phyloP scores from a whole-genome alignment of 2,113 vertebrate genomes.

The Eidolon helvum region DNA sequence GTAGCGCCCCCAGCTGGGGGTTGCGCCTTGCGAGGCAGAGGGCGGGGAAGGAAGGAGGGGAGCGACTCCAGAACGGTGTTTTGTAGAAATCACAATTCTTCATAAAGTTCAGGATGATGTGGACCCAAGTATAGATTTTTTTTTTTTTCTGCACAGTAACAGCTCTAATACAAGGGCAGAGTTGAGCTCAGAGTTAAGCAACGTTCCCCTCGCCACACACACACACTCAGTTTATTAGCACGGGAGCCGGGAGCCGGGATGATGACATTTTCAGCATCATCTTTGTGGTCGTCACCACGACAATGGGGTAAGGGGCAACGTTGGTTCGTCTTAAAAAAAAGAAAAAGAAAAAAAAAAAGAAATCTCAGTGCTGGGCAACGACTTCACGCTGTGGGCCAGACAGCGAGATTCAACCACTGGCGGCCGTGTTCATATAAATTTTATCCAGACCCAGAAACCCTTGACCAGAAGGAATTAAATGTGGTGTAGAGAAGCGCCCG shows the following conservation, averaged over 20 bases:
- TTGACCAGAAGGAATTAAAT: neutral
- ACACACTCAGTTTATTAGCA: neutral
- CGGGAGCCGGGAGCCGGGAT: neutral
- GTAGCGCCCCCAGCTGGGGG: slow-evolving; percentile 39
- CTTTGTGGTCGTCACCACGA: neutral
- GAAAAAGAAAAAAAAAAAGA: neutral
- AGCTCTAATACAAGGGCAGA: neutral
- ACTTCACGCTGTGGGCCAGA: neutral
- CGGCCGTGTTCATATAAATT: rapidly evolving
- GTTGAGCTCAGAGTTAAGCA: neutral
- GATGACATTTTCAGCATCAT: neutral
- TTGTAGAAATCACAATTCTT: neutral
- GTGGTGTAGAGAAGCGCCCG: neutral
- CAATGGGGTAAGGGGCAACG: rapidly evolving
- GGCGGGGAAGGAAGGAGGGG: neutral
- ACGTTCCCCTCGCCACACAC: rapidly evolving
- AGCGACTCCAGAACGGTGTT: neutral
- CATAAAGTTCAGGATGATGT: neutral
- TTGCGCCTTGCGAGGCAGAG: neutral
- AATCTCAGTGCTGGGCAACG: neutral
- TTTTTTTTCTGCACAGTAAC: neutral
- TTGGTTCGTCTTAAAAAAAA: neutral
- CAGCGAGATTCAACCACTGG: neutral
- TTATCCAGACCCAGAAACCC: neutral
- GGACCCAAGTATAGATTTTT: neutral